Base-by-base conservation (phyloP, 1,140 invertebrate genomes). In the Mactra quadrangularis region DNA sequence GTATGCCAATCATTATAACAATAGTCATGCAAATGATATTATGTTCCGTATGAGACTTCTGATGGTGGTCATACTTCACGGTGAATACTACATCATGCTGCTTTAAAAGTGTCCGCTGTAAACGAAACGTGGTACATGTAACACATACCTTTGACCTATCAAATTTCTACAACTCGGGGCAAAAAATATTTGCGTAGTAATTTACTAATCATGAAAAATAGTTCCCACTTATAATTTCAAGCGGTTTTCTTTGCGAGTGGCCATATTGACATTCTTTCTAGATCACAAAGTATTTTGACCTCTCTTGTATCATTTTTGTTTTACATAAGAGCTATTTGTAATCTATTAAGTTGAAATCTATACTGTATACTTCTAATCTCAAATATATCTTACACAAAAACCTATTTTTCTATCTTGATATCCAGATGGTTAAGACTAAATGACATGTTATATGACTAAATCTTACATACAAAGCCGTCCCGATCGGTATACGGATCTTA, bases 401-500 rank as follows among this genome's bases (percentile, higher is more conserved):
- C n/a, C 25, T 64, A 38, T 64, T 64, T 19, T 60, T 64, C 11
- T 41, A 64, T 64, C 60, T 25, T 9, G 25, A 17, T 33, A 3
- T 33, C 35, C 35, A 64, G 60, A 64, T 64, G 35, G 38, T 35
- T 35, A 62, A 27, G n/a, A 7, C 38, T 41, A 64, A 35, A n/a
- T 45, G 60, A 22, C 57, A 60, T 64, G 35, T 64, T 45, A 45
- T 64, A 33, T 35, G 35, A 19, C 41, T n/a, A 33, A 45, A 64
- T 17, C 22, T n/a, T n/a, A 45, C 60, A 22, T 22, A 64, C 33
- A 38, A 27, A 27, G 13, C 22, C 22, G 27, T 45, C 15, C 29
- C 17, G 35, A 64, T 64, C 60, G 19, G 22, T 19, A 45, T 64
- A 33, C 33, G 15, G 38, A 13, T 64, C 7, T 57, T 27, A 27